phyloP scores from a whole-genome alignment of 1,140 invertebrate genomes.

The Hyphantria cunea region DNA sequence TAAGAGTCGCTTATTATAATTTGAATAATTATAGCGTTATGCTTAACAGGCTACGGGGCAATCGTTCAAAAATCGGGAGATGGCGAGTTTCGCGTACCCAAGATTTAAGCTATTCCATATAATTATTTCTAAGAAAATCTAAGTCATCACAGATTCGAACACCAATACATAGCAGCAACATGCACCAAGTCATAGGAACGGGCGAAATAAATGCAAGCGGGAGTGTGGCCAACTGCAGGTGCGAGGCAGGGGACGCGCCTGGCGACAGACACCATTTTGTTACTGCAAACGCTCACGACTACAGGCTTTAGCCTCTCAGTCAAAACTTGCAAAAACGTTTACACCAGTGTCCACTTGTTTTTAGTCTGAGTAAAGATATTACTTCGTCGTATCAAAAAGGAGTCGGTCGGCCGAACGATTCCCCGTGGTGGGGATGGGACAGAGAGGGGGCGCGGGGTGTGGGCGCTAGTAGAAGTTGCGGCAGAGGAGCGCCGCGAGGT shows the following conservation, averaged over 20 bases:
- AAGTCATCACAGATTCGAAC: background rate
- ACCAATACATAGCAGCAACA: background rate
- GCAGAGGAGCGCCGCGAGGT: conserved; percentile 70
- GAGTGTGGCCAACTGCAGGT: background rate
- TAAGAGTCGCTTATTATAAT: conserved; percentile 28
- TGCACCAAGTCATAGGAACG: conserved; percentile 9
- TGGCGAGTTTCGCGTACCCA: background rate
- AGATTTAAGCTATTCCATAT: conserved; percentile 5
- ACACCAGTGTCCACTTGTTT: no score
- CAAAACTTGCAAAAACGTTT: no score
- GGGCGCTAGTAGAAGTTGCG: conserved; percentile 66
- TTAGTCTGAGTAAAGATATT: no score
- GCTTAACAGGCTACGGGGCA: conserved; percentile 23
- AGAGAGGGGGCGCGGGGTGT: conserved; percentile 11
- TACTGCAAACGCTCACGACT: no score
- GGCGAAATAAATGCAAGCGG: conserved; percentile 8
- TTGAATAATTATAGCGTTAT: conserved; percentile 22
- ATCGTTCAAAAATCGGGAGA: background rate
- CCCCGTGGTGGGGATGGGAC: no score
- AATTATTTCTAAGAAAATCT: background rate
- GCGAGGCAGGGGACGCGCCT: background rate
- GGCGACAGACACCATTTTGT: no score
- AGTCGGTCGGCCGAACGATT: no score
- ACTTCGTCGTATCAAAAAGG: no score
- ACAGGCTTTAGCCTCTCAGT: no score